phyloP scores from a whole-genome alignment of 2,113 vertebrate species.

The Macroglossus sobrinus region DNA sequence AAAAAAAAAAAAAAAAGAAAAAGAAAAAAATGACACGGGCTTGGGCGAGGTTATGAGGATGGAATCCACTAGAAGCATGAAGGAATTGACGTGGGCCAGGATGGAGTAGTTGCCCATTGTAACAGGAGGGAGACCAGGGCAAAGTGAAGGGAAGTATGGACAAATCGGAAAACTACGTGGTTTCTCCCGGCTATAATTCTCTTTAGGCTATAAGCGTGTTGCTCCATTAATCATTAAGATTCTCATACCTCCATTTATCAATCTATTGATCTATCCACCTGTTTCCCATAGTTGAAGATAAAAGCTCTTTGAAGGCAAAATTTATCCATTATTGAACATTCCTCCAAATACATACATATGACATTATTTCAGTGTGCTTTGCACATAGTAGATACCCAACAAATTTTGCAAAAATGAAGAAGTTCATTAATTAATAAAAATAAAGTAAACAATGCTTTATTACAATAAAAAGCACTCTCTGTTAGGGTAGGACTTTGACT shows the following conservation, averaged over 20 bases:
- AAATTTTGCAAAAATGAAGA: background rate
- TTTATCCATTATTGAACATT: background rate
- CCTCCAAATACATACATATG: background rate
- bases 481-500: background rate
- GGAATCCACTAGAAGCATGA: background rate
- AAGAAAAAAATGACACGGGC: background rate
- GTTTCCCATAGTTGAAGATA: background rate
- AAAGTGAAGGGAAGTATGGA: too few species aligned
- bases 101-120: background rate
- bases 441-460: background rate
- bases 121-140: background rate
- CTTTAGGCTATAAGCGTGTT: background rate
- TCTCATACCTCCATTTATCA: background rate
- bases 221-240: background rate
- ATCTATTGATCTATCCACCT: background rate
- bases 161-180: background rate
- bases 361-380: background rate
- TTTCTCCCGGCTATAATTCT: too few species aligned
- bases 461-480: background rate
- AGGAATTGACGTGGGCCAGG: too few species aligned
- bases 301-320: background rate
- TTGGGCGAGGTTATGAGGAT: background rate
- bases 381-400: background rate
- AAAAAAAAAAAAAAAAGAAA: background rate
- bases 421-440: background rate